Base-by-base conservation (phyloP, 1,140 invertebrate species). In the Daktulosphaira vitifoliae region DNA sequence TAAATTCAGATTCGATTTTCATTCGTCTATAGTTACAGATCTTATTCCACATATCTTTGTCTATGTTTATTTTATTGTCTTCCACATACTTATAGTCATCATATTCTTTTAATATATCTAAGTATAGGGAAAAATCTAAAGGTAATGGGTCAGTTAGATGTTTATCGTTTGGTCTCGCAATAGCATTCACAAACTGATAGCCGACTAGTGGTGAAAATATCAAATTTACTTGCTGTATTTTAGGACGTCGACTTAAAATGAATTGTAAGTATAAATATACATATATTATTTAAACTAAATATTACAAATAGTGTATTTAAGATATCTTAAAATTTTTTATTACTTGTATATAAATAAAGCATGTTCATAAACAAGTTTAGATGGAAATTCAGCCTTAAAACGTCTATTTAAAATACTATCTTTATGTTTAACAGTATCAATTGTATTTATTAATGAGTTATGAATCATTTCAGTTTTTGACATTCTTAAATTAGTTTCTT, bases 51-150 rank as follows among this genome's bases (percentile, higher is more conserved):
- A 25, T 62, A 5, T 62, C 56, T 18, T 16, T 46, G 18, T 62
- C 56, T 25, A 62, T 62, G 22, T 62, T 62, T 16, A 62, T 9
- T 13, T 62, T 62, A 48, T 62, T 46, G 11, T 62, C 56, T 16
- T 62, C 56, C 9, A 62, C 56, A n/a, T 62, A 62, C 29, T 62
- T 62, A 46, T 48, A 62, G 26, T 62, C 56, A 7, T 62, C 56
- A 22, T 62, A 48, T n/a, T 13, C n/a, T 11, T 16, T 48, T 7
- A 62, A 39, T 9, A 16, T 33, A 4, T 62, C 56, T 23, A 62
- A 62, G 3, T 62, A 62, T 46, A 29, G 42, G 2, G 29, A n/a
- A 6, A 62, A 62, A 7, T 62, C 56, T 5, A 25, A 4, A 1
- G n/a, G 29, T 11, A 62, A 33, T 29, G 46, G 23, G 9, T 62